These are phyloP conservation scores for Platycheirus albimanus DNA, from an alignment of 2,888 invertebrate species.

Conservation along the genomic window DNA sequence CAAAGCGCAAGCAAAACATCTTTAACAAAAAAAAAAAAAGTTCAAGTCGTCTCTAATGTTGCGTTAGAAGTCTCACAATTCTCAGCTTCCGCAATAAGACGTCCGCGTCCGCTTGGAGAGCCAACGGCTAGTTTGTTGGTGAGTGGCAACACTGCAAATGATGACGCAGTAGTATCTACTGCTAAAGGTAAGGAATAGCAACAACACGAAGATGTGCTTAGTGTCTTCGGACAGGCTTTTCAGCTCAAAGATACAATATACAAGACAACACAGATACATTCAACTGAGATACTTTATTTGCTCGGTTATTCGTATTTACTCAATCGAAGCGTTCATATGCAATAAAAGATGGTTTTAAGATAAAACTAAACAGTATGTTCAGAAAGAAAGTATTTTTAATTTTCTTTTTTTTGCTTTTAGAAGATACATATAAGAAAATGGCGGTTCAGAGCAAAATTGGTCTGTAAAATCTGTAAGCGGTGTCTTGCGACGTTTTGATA, in stretches of 20 bases:
- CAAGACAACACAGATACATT: not conserved
- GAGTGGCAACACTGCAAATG: constrained; percentile 53
- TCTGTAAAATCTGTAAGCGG: too few relatives aligned
- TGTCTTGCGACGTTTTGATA: too few relatives aligned
- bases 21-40: too few relatives aligned
- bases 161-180: constrained; percentile 55
- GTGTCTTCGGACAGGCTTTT: constrained; percentile 27
- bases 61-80: constrained; percentile 54
- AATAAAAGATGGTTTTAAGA: constrained; percentile 20
- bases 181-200: constrained; percentile 36
- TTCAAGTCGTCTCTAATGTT: constrained; percentile 40
- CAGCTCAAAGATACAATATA: constrained; percentile 20
- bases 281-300: constrained; percentile 14
- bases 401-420: too few relatives aligned
- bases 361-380: constrained; percentile 13
- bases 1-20: constrained; percentile 46
- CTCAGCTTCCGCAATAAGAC: constrained; percentile 54
- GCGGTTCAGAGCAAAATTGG: too few relatives aligned
- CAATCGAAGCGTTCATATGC: constrained; percentile 38
- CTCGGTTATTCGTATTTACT: constrained; percentile 27
- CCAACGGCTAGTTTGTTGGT: constrained; percentile 24
- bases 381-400: constrained; percentile 20
- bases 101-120: constrained; percentile 27
- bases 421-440: too few relatives aligned
- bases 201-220: constrained; percentile 25